Base-by-base conservation (phyloP, 2,888 invertebrate species). In the Pyrochroa serraticornis region DNA sequence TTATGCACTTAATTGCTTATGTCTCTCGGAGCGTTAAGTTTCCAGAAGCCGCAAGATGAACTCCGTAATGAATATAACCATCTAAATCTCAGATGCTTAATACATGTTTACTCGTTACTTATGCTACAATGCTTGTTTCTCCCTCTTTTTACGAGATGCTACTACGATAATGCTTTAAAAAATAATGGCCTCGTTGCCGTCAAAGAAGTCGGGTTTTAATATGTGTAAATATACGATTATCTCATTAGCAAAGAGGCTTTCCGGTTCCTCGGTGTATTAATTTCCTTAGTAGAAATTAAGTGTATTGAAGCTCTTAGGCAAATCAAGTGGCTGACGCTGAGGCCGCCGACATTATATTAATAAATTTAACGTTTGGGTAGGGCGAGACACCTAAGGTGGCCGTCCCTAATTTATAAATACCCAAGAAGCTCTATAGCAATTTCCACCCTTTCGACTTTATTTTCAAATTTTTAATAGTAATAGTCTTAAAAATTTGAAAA, bases 1-100 rank as follows among this genome's bases (percentile, higher is more conserved):
- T 79, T 77, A 78, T 78, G 76, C 78, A 78, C 72, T 74, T 77
- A 79, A 78, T 78, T 79, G 77, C 77, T 74, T 75, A 72, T 74
- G 77, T 76, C 77, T 75, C 72, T 71, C 72, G 74, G 71, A 75
- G 75, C 75, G 77, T 77, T 76, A 77, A 76, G 71, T 73, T 73
- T 66, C 68, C 70, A 68, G 72, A 70, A 75, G 69, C 72, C 70
- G 62, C 71, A 71, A 71, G 72, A 73, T 73, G 73, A 73, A 70
- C 71, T 72, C 68, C 62, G 68, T 73, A 74, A 75, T 75, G 71
- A 74, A 72, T 72, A 68, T 66, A 68, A 71, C 70, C 64, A 62
- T 69, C 67, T 71, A 63, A 70, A 70, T 51, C 46, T 56, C 34
- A 35, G 51, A 34, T 38, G 10, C 46, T 45, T 33, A 45, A 45